Base-by-base conservation (phyloP, 2,888 invertebrate species). In the Eupithecia subumbrata region DNA sequence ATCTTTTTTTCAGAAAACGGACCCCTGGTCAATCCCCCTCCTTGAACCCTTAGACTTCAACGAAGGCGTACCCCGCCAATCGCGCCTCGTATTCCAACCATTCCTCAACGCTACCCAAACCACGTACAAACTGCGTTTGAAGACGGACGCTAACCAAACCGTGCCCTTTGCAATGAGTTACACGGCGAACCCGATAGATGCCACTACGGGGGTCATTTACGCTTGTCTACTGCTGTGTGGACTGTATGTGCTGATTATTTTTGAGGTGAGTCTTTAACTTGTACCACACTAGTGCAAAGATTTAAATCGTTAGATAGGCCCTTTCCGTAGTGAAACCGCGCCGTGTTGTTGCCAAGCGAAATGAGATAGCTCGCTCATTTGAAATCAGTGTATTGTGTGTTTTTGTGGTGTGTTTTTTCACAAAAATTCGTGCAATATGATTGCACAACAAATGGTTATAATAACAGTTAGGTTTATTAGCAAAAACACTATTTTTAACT, bases 161-260 rank as follows among this genome's bases (percentile, higher is more conserved):
- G 85, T 87, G 0, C 94, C 95, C 0, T 86, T 95, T 5, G 81
- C 87, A 0, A 76, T 95, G 72, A 89, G 89, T 18, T 97, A 96
- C 82, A 96, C 96, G 80, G 84, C 96, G 0, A 89, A 96, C 30
- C 97, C 97, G 0, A 94, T 97, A 69, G 96, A 96, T 83, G 87
- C 95, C 5, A 94, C 95, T 56, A 95, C 95, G 71, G 98, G 98
- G 0, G 96, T 97, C 7, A 90, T 97, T 1, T 97, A 97, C 81
- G 97, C 97, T 0, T 96, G 96, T 5, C 76, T 96, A 0, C 95
- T 98, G n/a, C 92, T 98, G 0, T 83, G 96, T 5, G 96, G 96
- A 0, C 95, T 98, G 18, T 98, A 98, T 85, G 88, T 96, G 2
- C 90, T 98, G 16, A 97, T 98, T 77, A 97, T 98, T 82, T 98